Percentiles rank a stretch among this genome's conserved stretches.
These are phyloP conservation scores for Aleiodes leptofemur DNA, from an alignment of 2,888 invertebrate species.

Conservation along the genomic window DNA sequence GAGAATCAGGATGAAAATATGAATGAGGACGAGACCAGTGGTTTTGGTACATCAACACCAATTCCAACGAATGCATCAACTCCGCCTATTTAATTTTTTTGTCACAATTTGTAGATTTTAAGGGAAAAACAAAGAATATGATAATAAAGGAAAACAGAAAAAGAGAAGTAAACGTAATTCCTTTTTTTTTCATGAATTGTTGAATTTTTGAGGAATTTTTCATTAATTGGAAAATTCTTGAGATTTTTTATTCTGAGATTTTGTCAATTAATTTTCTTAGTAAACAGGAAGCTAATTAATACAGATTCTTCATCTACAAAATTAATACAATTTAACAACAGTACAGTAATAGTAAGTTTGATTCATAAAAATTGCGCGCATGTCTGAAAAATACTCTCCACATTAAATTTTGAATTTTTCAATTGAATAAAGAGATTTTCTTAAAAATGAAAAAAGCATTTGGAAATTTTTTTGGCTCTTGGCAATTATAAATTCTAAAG, in stretches of 20 bases:
- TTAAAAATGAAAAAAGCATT: too few relatives aligned
- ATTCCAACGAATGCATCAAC: constrained; percentile 63
- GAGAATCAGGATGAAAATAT: constrained; percentile 68
- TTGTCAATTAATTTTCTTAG: constrained; percentile 41
- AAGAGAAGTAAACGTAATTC: constrained; percentile 23
- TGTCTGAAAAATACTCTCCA: constrained; percentile 23
- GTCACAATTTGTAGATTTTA: constrained; percentile 21
- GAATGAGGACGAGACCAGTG: constrained; percentile 66
- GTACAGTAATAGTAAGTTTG: constrained; percentile 30
- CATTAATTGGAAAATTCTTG: too few relatives aligned
- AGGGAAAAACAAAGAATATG: background rate
- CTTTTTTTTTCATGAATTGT: too few relatives aligned
- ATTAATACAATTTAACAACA: constrained; percentile 30
- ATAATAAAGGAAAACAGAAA: constrained; percentile 20
- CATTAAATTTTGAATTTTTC: background rate
- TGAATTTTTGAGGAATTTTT: too few relatives aligned
- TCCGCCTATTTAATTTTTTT: constrained; percentile 63
- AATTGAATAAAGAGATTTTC: too few relatives aligned
- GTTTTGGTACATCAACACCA: constrained; percentile 65
- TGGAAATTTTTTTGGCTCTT: too few relatives aligned
- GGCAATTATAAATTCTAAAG: too few relatives aligned
- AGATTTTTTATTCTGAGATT: background rate
- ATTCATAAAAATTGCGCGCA: constrained; percentile 34
- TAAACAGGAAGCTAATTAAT: constrained; percentile 16
- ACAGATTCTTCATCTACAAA: constrained; percentile 47